A percentile compares a stretch with the other conserved stretches of the same genome.
These are phyloP conservation scores for Python bivittatus DNA, from an alignment of 2,113 vertebrate genomes.

Conservation along the genomic window DNA sequence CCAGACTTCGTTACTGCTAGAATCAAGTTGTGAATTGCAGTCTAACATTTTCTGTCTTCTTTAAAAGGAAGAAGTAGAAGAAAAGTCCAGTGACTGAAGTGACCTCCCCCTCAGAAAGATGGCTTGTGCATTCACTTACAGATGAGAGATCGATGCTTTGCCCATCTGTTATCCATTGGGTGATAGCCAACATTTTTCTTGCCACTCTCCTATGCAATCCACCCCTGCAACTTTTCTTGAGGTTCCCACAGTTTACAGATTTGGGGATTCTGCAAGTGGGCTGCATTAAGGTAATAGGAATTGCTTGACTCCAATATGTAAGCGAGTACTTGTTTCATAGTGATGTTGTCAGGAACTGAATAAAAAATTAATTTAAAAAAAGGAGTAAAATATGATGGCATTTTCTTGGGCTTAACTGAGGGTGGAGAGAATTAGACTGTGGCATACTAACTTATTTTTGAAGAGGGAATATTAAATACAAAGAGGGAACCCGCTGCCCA, in stretches of 20 bases:
- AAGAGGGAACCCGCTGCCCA: background rate
- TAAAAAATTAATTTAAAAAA: too few relatives aligned
- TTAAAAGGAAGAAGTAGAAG: background rate
- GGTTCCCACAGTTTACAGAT: background rate
- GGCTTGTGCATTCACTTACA: background rate
- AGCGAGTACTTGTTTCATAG: background rate
- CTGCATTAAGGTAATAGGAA: background rate
- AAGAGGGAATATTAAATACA: background rate
- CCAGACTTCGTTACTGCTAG: background rate
- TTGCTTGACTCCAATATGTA: background rate
- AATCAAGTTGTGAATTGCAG: background rate
- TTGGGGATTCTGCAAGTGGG: background rate
- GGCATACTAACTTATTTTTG: background rate
- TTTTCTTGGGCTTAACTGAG: background rate
- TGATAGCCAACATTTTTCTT: background rate
- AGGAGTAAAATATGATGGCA: background rate
- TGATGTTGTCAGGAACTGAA: background rate
- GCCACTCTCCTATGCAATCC: background rate
- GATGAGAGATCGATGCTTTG: background rate
- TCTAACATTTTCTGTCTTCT: background rate
- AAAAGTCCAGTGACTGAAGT: too few relatives aligned
- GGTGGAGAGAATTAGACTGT: background rate
- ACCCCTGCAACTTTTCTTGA: background rate
- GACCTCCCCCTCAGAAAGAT: background rate
- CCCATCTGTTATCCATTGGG: background rate